Evolutionary conservation across 2,797 vertebrate species (phyloP), one percentile per base, ranked within the genome.

Genomic region (Melanotaenia nigrans): DNA sequence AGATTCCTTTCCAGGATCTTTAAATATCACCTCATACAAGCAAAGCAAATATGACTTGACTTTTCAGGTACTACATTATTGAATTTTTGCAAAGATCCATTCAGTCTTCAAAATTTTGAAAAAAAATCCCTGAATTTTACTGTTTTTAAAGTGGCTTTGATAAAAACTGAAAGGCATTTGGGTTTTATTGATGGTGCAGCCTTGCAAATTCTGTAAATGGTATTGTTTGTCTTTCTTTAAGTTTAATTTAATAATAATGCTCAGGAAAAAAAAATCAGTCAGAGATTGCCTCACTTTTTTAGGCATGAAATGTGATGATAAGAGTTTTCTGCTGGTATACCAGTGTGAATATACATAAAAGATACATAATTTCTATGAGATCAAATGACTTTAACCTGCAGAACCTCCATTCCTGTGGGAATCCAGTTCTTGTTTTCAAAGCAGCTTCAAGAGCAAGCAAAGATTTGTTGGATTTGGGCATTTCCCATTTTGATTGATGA

Each of bases 361-460:
- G 7, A 25, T 33, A 8, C 7, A 33, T 33, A 7, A 33, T 33
- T 33, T 33, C 32, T 7, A 33, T 33, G 12, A 40, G 3, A 3
- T 3, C 13, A 16, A 20, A 20, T 47, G 18, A 47, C 42, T 47
- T 5, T 47, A 25, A 22, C 25, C 42, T 0, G 0, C 12, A 3
- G 5, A 81, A 38, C 58, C 45, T 80, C 77, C 49, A n/a, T 35
- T 89, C 77, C 86, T 36, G 10, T 5, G 2, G 13, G 0, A 69
- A 42, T 92, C 90, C 89, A 88, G 16, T 76, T 75, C 88, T 68
- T 36, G 70, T 82, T 90, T 92, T 91, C 30, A 1, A 18, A 28
- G 13, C 57, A 71, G 60, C 87, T 55, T 59, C 22, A 62, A 76
- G 35, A 54, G 57, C 68, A 45, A 75, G 61, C 72, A 74, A 60